These are phyloP conservation scores for Agrochola macilenta DNA, from an alignment of 2,888 invertebrate genomes.

Conservation along the genomic window DNA sequence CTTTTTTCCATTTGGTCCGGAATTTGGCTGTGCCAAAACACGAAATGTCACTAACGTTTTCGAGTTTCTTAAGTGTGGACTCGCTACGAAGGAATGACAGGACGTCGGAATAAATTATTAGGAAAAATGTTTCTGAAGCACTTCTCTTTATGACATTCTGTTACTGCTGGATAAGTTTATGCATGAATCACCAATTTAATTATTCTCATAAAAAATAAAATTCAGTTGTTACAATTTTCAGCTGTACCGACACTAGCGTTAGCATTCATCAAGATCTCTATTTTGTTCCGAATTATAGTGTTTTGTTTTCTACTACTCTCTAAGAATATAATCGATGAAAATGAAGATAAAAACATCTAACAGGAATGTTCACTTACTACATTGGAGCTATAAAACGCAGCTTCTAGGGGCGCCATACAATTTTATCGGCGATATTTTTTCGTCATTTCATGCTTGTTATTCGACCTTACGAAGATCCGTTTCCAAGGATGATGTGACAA, in stretches of 20 bases:
- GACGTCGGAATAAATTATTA: conserved; percentile 73
- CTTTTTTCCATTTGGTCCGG: conserved; percentile 16
- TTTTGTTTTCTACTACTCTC: not conserved
- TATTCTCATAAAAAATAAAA: not conserved
- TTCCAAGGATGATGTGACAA: conserved; percentile 56
- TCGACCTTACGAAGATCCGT: conserved; percentile 55
- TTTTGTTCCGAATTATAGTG: not conserved
- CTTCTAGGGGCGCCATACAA: conserved; percentile 51
- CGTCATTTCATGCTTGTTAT: conserved; percentile 58
- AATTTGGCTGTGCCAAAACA: conserved; percentile 45
- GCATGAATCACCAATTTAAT: conserved; percentile 4
- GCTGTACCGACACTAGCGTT: not conserved
- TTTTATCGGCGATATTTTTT: conserved; percentile 63
- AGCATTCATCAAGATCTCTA: not conserved
- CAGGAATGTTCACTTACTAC: conserved; percentile 45
- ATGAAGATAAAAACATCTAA: conserved; percentile 25
- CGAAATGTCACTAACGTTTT: conserved; percentile 60
- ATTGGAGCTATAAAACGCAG: conserved; percentile 55
- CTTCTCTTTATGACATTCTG: conserved; percentile 52
- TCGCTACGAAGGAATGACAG: conserved; percentile 65
- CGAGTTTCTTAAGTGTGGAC: conserved; percentile 55
- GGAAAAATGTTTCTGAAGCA: conserved; percentile 70
- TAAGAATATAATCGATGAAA: conserved; percentile 6
- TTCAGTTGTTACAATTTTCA: not conserved
- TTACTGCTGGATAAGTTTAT: conserved; percentile 15